Conservation (phyloP, 1,140 invertebrate species). For the Megathymus violae region DNA sequence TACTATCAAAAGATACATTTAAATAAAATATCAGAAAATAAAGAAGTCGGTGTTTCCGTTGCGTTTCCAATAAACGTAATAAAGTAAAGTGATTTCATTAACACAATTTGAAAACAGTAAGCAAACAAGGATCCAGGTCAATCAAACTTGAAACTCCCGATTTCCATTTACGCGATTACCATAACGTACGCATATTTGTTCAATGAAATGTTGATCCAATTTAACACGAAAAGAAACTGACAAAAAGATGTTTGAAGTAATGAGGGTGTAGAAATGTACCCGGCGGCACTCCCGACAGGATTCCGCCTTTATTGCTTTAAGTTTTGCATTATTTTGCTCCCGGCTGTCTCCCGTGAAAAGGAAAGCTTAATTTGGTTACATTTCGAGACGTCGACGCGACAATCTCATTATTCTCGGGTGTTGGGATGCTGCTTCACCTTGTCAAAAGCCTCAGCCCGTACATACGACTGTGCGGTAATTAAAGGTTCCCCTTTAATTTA, state of each 20-base stretch:
- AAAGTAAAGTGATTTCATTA: slow-evolving; percentile 14
- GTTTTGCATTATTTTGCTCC: slow-evolving; percentile 80
- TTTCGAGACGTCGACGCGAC: slow-evolving; percentile 79
- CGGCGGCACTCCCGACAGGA: slow-evolving; percentile 59
- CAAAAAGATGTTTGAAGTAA: slow-evolving; percentile 71
- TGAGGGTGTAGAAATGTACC: slow-evolving; percentile 59
- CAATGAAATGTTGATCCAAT: slow-evolving; percentile 77
- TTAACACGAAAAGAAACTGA: slow-evolving; percentile 73
- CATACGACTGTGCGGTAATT: slow-evolving; percentile 15
- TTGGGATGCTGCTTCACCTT: slow-evolving; percentile 61
- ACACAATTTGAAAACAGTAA: slow-evolving; percentile 36
- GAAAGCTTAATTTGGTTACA: slow-evolving; percentile 80
- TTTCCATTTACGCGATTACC: slow-evolving; percentile 60
- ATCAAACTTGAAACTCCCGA: slow-evolving; percentile 61
- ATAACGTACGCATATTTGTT: slow-evolving; percentile 62
- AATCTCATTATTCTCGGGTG: slow-evolving; percentile 76
- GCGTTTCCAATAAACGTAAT: slow-evolving; percentile 17
- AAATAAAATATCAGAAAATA: too few species aligned
- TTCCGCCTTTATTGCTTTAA: slow-evolving; percentile 73
- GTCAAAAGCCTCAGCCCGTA: slow-evolving; percentile 68
- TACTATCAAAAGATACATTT: too few species aligned
- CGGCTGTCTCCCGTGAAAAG: slow-evolving; percentile 69
- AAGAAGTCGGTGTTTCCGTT: too few species aligned
- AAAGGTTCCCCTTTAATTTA: slow-evolving; percentile 21
- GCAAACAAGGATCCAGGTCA: slow-evolving; percentile 49